Percentiles rank a stretch among this genome's conserved stretches.
Conservation (phyloP, 2,113 vertebrate genomes). For the Poeciliopsis occidentalis region DNA sequence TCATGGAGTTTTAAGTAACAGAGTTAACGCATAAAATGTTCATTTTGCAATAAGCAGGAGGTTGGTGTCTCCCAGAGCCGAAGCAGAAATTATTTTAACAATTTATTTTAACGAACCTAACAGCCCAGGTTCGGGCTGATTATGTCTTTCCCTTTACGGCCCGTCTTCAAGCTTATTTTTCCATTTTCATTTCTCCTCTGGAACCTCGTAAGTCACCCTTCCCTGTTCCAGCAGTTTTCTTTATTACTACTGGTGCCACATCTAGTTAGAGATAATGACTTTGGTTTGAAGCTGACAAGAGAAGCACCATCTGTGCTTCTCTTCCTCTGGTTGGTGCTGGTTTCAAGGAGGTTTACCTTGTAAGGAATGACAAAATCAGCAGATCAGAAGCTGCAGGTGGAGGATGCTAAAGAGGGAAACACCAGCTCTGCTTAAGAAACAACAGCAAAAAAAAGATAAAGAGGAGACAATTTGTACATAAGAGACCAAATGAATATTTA, state of each 20-base stretch:
- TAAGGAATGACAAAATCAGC: conserved; percentile 21
- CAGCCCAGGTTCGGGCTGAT: not conserved
- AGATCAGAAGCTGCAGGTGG: conserved; percentile 27
- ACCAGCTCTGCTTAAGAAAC: conserved; percentile 16
- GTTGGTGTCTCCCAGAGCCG: not conserved
- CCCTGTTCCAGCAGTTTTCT: conserved; percentile 25
- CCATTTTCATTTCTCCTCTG: not conserved
- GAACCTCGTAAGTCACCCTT: not conserved
- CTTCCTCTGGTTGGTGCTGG: conserved; percentile 29
- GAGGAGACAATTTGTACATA: not conserved
- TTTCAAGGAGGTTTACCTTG: conserved; percentile 36
- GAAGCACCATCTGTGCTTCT: conserved; percentile 44
- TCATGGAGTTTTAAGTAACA: not conserved
- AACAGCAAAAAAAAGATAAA: conserved; percentile 2
- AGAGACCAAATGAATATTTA: too few relatives aligned
- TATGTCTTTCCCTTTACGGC: not conserved
- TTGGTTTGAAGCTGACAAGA: conserved; percentile 24
- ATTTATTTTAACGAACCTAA: too few relatives aligned
- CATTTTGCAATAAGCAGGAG: conserved; percentile 10
- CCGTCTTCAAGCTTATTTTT: not conserved
- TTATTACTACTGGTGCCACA: conserved; percentile 1
- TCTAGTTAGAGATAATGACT: conserved; percentile 18
- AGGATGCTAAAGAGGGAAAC: conserved; percentile 9
- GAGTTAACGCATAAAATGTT: not conserved
- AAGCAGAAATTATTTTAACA: not conserved